phyloP scores from a whole-genome alignment of 2,888 invertebrate species.

The Rhagophthalmus giganteus region DNA sequence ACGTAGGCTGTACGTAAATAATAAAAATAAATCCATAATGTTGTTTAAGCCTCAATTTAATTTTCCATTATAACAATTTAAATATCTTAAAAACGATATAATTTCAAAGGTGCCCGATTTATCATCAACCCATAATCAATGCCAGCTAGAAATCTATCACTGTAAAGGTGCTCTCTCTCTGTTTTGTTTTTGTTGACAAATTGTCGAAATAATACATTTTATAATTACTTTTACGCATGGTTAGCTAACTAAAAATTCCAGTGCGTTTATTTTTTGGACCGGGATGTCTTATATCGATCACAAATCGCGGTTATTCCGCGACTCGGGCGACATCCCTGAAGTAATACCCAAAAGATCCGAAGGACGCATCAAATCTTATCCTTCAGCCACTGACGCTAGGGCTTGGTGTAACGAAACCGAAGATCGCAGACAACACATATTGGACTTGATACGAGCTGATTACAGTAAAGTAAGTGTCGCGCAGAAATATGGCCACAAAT shows the following conservation, averaged over 20 bases:
- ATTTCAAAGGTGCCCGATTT: background rate
- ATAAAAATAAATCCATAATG: no score
- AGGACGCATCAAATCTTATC: constrained; percentile 61
- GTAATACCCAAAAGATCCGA: constrained; percentile 57
- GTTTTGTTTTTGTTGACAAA: constrained; percentile 37
- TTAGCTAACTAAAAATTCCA: constrained; percentile 28
- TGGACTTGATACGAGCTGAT: constrained; percentile 60
- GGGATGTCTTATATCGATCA: constrained; percentile 45
- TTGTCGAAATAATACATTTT: constrained; percentile 13
- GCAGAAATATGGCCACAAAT: background rate
- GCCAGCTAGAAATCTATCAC: background rate
- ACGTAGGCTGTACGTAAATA: no score
- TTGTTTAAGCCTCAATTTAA: no score
- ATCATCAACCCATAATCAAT: background rate
- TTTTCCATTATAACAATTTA: no score
- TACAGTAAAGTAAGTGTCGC: constrained; percentile 10
- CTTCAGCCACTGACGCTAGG: constrained; percentile 61
- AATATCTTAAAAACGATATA: no score
- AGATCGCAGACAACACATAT: constrained; percentile 61
- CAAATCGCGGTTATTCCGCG: constrained; percentile 44
- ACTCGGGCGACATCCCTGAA: constrained; percentile 52
- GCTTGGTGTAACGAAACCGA: constrained; percentile 63
- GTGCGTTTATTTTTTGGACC: constrained; percentile 18
- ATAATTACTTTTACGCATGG: constrained; percentile 13
- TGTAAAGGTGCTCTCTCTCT: background rate